Evolutionary conservation across 2,113 vertebrate genomes (phyloP).

Genomic region (Heterotis niloticus): DNA sequence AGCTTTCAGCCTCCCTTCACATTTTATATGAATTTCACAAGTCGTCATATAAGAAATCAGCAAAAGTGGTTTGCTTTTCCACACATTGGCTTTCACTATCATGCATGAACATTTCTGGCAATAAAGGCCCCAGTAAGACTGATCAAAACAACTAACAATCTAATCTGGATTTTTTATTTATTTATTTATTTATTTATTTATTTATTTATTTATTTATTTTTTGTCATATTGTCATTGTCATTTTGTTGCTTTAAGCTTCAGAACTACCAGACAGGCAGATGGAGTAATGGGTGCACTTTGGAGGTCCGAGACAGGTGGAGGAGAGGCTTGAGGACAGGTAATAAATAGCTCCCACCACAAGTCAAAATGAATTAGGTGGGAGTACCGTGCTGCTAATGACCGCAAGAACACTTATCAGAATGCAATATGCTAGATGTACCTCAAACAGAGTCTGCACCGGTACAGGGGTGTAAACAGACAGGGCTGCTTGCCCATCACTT

Average conservation of each 20-base stretch:
- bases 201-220: too few relatives aligned
- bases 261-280: not conserved
- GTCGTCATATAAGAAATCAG: too few relatives aligned
- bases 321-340: not conserved
- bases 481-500: not conserved
- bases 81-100: too few relatives aligned
- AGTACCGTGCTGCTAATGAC: not conserved
- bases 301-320: not conserved
- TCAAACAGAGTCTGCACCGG: not conserved
- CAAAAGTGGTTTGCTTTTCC: too few relatives aligned
- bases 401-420: slow-evolving; percentile 14
- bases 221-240: too few relatives aligned
- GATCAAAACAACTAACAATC: not conserved
- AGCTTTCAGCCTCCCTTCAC: too few relatives aligned
- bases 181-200: too few relatives aligned
- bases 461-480: slow-evolving; percentile 1
- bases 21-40: too few relatives aligned
- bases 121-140: too few relatives aligned
- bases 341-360: slow-evolving; percentile 8
- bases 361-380: slow-evolving; percentile 19
- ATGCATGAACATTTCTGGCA: too few relatives aligned
- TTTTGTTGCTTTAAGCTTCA: not conserved
- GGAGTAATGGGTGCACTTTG: not conserved
- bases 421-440: slow-evolving; percentile 1
- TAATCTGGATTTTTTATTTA: too few relatives aligned